These are phyloP conservation scores for Drosophila teissieri DNA, from an alignment of 1,140 invertebrate genomes.

Conservation along the genomic window DNA sequence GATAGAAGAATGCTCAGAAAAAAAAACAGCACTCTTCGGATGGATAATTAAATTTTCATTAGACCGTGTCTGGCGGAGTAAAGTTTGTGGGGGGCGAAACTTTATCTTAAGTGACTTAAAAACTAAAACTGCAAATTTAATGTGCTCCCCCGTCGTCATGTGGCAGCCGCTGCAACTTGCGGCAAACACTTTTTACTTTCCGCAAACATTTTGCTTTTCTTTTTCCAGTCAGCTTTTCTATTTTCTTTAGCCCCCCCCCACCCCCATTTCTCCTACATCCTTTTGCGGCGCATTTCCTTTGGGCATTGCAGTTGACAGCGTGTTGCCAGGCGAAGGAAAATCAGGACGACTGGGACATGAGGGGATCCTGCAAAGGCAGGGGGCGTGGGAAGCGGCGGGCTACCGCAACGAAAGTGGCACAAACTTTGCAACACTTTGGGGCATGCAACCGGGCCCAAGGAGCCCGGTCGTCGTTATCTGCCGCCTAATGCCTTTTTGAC, in stretches of 20 bases:
- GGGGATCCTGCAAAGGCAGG: not conserved
- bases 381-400: not conserved
- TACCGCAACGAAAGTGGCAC: slow-evolving; percentile 75
- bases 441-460: slow-evolving; percentile 9
- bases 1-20: slow-evolving; percentile 11
- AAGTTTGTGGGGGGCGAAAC: slow-evolving; percentile 46
- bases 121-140: slow-evolving; percentile 80
- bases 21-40: slow-evolving; percentile 24
- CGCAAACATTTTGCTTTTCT: slow-evolving; percentile 70
- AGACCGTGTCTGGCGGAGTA: slow-evolving; percentile 40
- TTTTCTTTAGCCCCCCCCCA: not conserved
- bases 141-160: slow-evolving; percentile 65
- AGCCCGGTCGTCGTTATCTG: slow-evolving; percentile 59
- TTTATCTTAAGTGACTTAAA: slow-evolving; percentile 78
- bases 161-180: slow-evolving; percentile 61
- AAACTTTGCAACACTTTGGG: slow-evolving; percentile 76
- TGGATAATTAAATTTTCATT: slow-evolving; percentile 80
- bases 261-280: slow-evolving; percentile 16
- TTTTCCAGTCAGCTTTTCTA: slow-evolving; percentile 1
- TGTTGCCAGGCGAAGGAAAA: slow-evolving; percentile 46
- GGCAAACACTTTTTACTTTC: slow-evolving; percentile 77
- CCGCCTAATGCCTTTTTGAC: slow-evolving; percentile 73
- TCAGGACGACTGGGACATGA: slow-evolving; percentile 11
- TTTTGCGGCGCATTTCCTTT: slow-evolving; percentile 76
- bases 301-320: slow-evolving; percentile 80